Evolutionary conservation across 2,797 vertebrate genomes (phyloP).

Genomic region (Aphelocoma californica): DNA sequence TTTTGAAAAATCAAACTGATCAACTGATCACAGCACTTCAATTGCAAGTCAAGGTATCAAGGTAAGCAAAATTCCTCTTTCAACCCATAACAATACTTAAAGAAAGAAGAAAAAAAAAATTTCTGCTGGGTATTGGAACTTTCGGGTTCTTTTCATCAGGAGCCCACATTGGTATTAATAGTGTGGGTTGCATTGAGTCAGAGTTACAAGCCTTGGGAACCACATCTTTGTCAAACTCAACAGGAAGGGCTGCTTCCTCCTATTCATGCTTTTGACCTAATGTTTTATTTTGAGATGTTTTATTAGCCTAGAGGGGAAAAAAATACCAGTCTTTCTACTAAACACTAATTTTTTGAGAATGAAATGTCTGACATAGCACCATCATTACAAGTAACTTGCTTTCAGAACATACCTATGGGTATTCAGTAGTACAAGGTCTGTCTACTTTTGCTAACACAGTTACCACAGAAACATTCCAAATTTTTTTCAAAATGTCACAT

Average conservation of each 20-base stretch:
- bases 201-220: neutral
- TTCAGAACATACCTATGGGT: slow-evolving; percentile 31
- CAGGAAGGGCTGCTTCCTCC: neutral
- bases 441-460: slow-evolving; percentile 13
- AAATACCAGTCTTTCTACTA: neutral
- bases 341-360: slow-evolving; percentile 21
- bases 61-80: neutral
- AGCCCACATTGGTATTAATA: neutral
- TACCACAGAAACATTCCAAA: neutral
- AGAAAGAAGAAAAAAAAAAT: neutral
- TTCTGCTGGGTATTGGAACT: neutral
- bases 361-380: neutral
- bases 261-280: neutral
- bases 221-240: neutral
- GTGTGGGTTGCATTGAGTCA: neutral
- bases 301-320: neutral
- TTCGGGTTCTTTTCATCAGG: neutral
- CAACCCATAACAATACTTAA: neutral
- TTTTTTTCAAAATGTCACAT: slow-evolving; percentile 21
- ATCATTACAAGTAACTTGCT: neutral
- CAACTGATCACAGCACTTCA: neutral
- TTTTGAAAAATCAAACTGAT: neutral
- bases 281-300: slow-evolving; percentile 20
- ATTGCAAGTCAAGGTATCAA: neutral
- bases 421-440: slow-evolving; percentile 6